Evolutionary conservation across 2,888 invertebrate genomes (phyloP), one percentile per base, ranked within the genome.

Genomic region (Ennomos fuscantarius): DNA sequence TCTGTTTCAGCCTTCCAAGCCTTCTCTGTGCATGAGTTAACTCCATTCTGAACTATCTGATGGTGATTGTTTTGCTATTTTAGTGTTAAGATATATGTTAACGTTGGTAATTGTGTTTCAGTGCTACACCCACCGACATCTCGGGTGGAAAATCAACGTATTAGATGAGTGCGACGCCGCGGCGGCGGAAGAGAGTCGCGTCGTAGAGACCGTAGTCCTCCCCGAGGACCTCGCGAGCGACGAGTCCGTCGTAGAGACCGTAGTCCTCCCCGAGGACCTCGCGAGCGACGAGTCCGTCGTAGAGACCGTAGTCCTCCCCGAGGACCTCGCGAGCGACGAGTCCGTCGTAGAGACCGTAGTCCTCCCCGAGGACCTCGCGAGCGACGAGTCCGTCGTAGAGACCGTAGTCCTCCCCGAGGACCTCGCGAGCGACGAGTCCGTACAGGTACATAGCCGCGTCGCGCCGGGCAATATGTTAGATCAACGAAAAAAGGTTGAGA

Each of bases 91-190:
- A 1, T 31, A 10, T 51, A 15, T 50, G 33, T 11, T 51, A 56
- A 56, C 51, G 36, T 15, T 43, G 2, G 44, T 36, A 35, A 40
- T 44, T 47, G 50, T 72, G 68, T 93, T 93, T 56, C 93, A 99
- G 96, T 98, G 98, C 84, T 98, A 95, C 93, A 96, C 97, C 5
- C 98, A 98, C 84, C 96, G 98, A 63, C 95, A 98, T 81, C 95
- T 99, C 76, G 99, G 99, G 46, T 98, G 98, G 97, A 98, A 97
- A 89, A 98, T 99, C 73, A 96, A 97, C 83, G 97, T 99, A 0
- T 93, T 96, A 65, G 98, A 99, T 82, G 93, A 94, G 43, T 98
- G 97, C 76, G 96, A 97, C 66, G 84, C 81, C 55, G 79, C 84
- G 1, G 92, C 93, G 43, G 94, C 92, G 15, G 94, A 93, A 73